Conservation (phyloP, 2,888 invertebrate species). For the Cryptosula pallasiana region DNA sequence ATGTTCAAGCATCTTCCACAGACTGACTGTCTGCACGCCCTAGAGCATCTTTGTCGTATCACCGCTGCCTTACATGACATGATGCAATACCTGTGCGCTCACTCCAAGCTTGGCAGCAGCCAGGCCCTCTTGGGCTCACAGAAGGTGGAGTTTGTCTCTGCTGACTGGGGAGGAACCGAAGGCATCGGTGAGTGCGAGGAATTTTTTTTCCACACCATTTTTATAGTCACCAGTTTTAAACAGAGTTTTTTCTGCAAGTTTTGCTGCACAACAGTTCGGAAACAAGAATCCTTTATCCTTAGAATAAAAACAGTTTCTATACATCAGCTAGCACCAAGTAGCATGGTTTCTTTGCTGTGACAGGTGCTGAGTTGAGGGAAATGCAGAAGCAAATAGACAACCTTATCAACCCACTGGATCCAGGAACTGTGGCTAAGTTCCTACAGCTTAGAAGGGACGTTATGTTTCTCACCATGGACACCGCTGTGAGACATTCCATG, state of each 20-base stretch:
- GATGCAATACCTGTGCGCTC: constrained; percentile 49
- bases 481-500: constrained; percentile 47
- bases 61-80: constrained; percentile 49
- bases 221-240: too few relatives aligned
- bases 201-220: too few relatives aligned
- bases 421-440: constrained; percentile 40
- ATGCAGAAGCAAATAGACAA: constrained; percentile 50
- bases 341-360: too few relatives aligned
- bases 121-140: constrained; percentile 40
- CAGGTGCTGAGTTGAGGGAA: constrained; percentile 49
- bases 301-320: too few relatives aligned
- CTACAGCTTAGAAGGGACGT: constrained; percentile 45
- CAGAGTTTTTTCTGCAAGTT: too few relatives aligned
- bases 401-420: constrained; percentile 38
- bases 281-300: too few relatives aligned
- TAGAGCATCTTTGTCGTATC: constrained; percentile 38
- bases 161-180: constrained; percentile 51
- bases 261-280: too few relatives aligned
- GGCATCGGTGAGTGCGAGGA: constrained; percentile 46
- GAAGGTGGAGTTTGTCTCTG: constrained; percentile 43
- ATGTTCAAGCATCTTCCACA: constrained; percentile 47
- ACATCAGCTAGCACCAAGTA: too few relatives aligned
- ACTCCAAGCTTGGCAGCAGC: constrained; percentile 44
- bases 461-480: constrained; percentile 52
- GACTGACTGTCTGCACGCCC: constrained; percentile 36